A percentile compares a stretch with the other conserved stretches of the same genome.
Conservation (phyloP, 2,797 vertebrate species). For the Acanthornis magna region DNA sequence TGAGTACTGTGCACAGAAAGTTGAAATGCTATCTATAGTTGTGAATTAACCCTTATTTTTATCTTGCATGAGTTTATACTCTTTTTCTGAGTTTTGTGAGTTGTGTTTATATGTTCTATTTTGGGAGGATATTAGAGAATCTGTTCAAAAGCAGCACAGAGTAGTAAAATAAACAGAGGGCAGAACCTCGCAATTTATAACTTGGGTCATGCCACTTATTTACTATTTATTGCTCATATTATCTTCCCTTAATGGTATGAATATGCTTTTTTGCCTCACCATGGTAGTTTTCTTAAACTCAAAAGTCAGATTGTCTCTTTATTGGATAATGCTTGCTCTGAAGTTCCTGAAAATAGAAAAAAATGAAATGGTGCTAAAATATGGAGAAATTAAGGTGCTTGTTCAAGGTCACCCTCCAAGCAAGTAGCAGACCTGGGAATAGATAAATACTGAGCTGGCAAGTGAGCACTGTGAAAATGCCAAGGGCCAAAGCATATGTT, state of each 20-base stretch:
- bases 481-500: neutral
- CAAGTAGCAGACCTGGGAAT: neutral
- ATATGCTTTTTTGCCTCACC: neutral
- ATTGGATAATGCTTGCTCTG: neutral
- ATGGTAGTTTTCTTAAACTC: neutral
- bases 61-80: neutral
- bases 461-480: neutral
- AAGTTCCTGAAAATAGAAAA: neutral
- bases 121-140: neutral
- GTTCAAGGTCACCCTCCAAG: neutral
- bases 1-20: neutral
- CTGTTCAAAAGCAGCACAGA: neutral
- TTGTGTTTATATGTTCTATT: neutral
- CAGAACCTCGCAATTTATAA: slow-evolving; percentile 29
- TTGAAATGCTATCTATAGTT: neutral
- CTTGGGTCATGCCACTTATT: neutral
- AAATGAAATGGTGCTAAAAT: neutral
- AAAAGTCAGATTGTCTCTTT: neutral
- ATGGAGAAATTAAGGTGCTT: neutral
- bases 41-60: neutral
- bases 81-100: neutral
- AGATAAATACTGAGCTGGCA: neutral
- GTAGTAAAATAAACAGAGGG: neutral
- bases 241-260: neutral
- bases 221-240: neutral